Base-by-base conservation (phyloP, 1,140 invertebrate species). In the Nilaparvata lugens region DNA sequence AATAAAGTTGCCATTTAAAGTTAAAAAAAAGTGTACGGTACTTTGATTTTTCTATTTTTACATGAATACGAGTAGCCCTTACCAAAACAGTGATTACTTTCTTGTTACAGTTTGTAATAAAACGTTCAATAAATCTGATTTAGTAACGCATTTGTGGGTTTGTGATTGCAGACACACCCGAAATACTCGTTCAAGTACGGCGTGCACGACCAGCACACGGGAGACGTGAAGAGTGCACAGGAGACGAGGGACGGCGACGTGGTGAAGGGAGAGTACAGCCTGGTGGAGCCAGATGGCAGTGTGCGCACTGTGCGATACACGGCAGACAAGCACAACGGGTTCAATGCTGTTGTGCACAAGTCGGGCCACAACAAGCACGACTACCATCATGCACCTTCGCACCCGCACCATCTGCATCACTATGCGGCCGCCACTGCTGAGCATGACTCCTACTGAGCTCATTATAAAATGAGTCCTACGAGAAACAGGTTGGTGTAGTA, bases 221-320 rank as follows among this genome's bases (percentile, higher is more conserved):
- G 80, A 1, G 78, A 80, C 57, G 74, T 78, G 2, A 79, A 80
- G 53, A 76, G 75, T 0, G 75, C 76, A 53, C 75, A 77, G 65
- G 78, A 80, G 62, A 70, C 75, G 14, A 70, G 78, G 5, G 76
- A 79, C 58, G 78, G 78, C 5, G 78, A 80, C 60, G 74, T 77
- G 0, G 77, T 79, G 5, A 74, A 76, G 28, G 79, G 79, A 0
- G 75, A 76, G 5, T 83, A 81, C 71, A 77, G 77, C 0, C 70
- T 82, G 14, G 68, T 79, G 7, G 80, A 82, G 64, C 79, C 80
- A 0, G 81, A 83, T 67, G 81, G 81, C n/a, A 81, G 79, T 16
- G 78, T 79, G 64, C 74, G 81, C 31, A 75, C 79, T 18, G 81
- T 82, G 2, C 75, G 80, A 67, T 83, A 83, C 71, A 77, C 79